Conservation (phyloP, 1,140 invertebrate species). For the Zaprionus camerounensis region DNA sequence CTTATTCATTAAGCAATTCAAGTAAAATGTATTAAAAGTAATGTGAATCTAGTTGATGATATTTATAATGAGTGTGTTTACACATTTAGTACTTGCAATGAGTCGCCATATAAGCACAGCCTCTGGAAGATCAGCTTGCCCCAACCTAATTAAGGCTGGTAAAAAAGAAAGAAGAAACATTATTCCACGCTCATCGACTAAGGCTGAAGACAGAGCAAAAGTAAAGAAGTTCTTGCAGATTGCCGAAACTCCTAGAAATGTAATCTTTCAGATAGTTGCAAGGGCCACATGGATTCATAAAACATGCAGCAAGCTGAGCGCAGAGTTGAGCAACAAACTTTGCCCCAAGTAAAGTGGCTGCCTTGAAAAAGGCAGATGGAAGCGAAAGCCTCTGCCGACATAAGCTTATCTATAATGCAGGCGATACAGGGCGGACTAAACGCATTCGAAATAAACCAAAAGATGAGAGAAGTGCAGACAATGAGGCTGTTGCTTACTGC, state of each 20-base stretch:
- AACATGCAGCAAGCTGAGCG: background rate
- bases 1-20: too few species aligned
- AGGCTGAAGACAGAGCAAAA: background rate
- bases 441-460: slow-evolving; percentile 10
- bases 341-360: slow-evolving; percentile 3
- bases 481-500: background rate
- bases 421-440: slow-evolving; percentile 12
- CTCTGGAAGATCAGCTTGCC: too few species aligned
- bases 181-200: background rate
- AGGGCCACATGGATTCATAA: background rate
- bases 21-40: too few species aligned
- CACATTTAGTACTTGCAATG: too few species aligned
- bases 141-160: too few species aligned
- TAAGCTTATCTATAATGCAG: slow-evolving; percentile 40
- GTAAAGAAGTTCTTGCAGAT: background rate
- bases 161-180: too few species aligned
- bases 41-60: too few species aligned
- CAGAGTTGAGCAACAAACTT: background rate
- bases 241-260: background rate
- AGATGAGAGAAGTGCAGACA: slow-evolving; percentile 10
- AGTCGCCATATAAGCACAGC: too few species aligned
- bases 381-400: background rate
- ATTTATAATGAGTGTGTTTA: too few species aligned
- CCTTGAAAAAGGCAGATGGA: background rate
- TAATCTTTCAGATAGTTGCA: background rate